Percentiles rank a stretch among this genome's conserved stretches.
Evolutionary conservation across 2,797 vertebrate genomes (phyloP).

Genomic region (Poeciliopsis paucimaculata): DNA sequence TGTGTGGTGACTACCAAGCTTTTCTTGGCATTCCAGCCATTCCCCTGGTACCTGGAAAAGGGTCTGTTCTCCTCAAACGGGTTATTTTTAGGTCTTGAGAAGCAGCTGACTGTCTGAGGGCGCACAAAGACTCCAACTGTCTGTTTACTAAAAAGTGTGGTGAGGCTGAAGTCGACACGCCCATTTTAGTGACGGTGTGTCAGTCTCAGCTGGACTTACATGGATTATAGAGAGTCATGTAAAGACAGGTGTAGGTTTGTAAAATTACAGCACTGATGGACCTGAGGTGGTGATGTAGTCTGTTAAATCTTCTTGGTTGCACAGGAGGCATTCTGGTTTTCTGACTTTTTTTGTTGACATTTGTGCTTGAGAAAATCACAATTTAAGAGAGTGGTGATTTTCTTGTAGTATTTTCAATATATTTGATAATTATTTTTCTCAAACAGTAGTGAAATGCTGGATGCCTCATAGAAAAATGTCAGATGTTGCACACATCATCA

Average conservation of each 20-base stretch:
- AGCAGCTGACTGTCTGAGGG: slow-evolving; percentile 61
- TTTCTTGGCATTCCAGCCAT: slow-evolving; percentile 65
- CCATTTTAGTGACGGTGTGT: slow-evolving; percentile 26
- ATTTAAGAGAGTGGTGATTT: neutral
- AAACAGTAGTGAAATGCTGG: neutral
- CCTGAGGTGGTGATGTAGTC: slow-evolving; percentile 14
- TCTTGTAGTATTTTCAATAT: neutral
- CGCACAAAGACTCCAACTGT: slow-evolving; percentile 25
- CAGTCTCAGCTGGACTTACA: slow-evolving; percentile 11
- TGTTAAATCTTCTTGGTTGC: slow-evolving; percentile 24
- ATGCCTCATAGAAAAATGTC: neutral
- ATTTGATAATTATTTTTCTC: neutral
- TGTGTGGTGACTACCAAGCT: slow-evolving; percentile 27
- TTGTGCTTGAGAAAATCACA: neutral
- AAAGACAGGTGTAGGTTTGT: slow-evolving; percentile 27
- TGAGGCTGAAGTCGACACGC: slow-evolving; percentile 20
- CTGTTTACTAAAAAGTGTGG: slow-evolving; percentile 46
- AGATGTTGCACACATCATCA: neutral
- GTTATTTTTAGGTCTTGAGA: slow-evolving; percentile 70
- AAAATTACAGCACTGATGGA: slow-evolving; percentile 16
- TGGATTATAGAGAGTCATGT: slow-evolving; percentile 23
- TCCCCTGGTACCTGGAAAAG: slow-evolving; percentile 76
- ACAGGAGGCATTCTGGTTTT: slow-evolving; percentile 2
- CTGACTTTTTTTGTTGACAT: slow-evolving; percentile 10
- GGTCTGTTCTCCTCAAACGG: slow-evolving; percentile 45